phyloP scores from a whole-genome alignment of 2,797 vertebrate species.

The Cirrhinus molitorella region DNA sequence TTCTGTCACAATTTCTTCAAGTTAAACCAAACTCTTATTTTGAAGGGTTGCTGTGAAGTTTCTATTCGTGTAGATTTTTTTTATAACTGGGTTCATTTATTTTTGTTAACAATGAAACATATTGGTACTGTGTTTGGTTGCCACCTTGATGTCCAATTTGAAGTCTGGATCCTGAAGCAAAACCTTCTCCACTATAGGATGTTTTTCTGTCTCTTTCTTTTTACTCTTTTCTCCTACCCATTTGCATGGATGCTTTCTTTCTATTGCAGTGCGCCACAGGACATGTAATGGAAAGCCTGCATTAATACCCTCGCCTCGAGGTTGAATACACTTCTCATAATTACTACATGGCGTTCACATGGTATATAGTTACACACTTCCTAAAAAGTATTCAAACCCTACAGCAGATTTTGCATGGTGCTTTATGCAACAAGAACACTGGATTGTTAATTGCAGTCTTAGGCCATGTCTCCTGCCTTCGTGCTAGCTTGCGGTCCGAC shows the following conservation, averaged over 20 bases:
- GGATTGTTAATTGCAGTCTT: constrained; percentile 65
- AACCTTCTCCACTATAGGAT: background rate
- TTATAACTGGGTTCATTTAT: no score
- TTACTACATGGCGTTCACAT: constrained; percentile 31
- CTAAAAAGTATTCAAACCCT: constrained; percentile 26
- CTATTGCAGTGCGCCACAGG: constrained; percentile 20
- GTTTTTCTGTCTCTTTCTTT: constrained; percentile 18
- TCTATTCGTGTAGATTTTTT: no score
- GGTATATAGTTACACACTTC: constrained; percentile 33
- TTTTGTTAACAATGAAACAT: no score
- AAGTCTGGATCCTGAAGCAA: background rate
- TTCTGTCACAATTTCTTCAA: no score
- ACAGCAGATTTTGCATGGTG: constrained; percentile 30
- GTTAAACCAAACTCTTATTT: no score
- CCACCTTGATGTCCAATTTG: background rate
- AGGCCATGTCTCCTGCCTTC: constrained; percentile 63
- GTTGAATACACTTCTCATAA: constrained; percentile 30
- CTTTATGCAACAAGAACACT: constrained; percentile 60
- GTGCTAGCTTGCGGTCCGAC: constrained; percentile 72
- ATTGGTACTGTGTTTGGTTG: background rate
- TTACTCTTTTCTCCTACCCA: background rate
- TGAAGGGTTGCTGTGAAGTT: no score
- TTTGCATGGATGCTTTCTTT: constrained; percentile 6
- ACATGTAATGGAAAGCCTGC: constrained; percentile 27
- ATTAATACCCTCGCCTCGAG: background rate